These are phyloP conservation scores for Falco cherrug DNA, from an alignment of 2,797 vertebrate genomes.

Conservation along the genomic window DNA sequence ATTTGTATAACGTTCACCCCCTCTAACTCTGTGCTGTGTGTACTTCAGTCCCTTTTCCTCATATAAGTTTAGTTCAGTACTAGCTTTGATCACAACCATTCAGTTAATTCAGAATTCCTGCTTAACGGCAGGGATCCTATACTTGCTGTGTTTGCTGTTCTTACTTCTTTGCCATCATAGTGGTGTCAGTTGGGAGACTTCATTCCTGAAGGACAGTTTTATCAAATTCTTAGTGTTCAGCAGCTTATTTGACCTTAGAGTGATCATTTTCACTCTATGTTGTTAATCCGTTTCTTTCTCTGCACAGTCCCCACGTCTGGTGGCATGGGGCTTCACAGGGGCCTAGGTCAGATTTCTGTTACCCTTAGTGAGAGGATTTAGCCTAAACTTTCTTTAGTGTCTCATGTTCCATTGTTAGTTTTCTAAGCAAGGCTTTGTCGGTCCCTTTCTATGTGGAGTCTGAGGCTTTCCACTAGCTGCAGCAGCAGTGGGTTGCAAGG, in stretches of 20 bases:
- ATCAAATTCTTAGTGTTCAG: neutral
- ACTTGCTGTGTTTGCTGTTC: neutral
- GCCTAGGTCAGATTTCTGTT: neutral
- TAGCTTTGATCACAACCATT: slow-evolving; percentile 21
- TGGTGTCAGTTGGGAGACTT: neutral
- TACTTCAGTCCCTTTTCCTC: neutral
- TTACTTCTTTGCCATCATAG: neutral
- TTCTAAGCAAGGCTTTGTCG: neutral
- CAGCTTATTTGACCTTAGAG: neutral
- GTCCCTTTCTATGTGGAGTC: neutral
- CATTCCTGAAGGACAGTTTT: neutral
- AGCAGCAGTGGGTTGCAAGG: neutral
- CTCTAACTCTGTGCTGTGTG: neutral
- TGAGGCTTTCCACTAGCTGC: neutral
- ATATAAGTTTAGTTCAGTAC: neutral
- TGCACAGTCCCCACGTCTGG: neutral
- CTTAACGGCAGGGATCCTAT: neutral
- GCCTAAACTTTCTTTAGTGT: neutral
- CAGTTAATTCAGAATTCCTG: neutral
- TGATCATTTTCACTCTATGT: neutral
- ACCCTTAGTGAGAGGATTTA: neutral
- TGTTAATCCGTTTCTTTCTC: neutral
- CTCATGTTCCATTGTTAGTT: neutral
- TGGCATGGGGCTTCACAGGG: neutral
- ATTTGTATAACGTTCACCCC: neutral